Evolutionary conservation across 2,797 vertebrate genomes (phyloP), one percentile per base, ranked within the genome.

Genomic region (Bradypodion ventrale): DNA sequence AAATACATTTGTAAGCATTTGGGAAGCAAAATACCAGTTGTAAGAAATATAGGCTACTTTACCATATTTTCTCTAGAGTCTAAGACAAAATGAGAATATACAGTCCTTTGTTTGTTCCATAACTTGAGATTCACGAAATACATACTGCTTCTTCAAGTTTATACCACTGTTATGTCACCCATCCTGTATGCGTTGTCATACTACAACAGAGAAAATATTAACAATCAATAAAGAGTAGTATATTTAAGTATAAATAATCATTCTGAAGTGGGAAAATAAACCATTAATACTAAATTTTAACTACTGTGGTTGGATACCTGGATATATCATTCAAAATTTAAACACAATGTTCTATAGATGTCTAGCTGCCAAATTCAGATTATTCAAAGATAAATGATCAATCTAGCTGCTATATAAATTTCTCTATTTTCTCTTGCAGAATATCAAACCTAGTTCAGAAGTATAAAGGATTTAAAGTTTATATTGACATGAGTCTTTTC

Each of bases 141-240:
- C 87, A 75, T 87, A 86, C 56, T 85, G 90, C 82, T 93, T 90
- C 92, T 95, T 95, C 94, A 89, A 85, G 87, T 78, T 94, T 95
- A 96, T 88, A 96, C 96, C 94, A 95, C 95, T 88, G 96, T 96
- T 92, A 95, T 92, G 88, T 93, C 95, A 94, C 95, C 94, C 92
- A 89, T 93, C 94, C 94, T 84, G 91, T 93, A 91, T 95, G 91
- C 69, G 75, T 92, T 78, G 87, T 92, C 91, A 87, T 94, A 90
- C 95, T 96, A 96, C 42, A 95, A 95, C 93, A 94, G 93, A 93
- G 91, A 94, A 92, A 90, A 94, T 62, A 94, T 81, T n/a, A 87
- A 88, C 87, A 85, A 92, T 86, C 87, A 92, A n/a, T 29, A 90
- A 91, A 89, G 68, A 77, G 81, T 46, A 78, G 75, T 49, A 85